Percentiles rank a stretch among this genome's conserved stretches.
Evolutionary conservation across 2,113 vertebrate species (phyloP).

Genomic region (Acrocephalus arundinaceus): DNA sequence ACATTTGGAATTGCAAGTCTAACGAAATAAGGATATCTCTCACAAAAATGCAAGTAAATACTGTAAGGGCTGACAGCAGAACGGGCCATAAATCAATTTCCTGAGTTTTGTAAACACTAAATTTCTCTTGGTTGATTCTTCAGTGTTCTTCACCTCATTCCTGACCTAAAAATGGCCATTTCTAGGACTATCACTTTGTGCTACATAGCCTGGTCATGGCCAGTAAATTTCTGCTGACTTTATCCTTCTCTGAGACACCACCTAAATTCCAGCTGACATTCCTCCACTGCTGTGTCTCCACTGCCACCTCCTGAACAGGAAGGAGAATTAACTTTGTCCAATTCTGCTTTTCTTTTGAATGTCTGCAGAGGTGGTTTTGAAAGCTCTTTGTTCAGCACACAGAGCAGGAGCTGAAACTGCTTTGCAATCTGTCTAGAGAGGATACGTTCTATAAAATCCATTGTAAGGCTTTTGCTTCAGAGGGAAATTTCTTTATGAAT

Average conservation of each 20-base stretch:
- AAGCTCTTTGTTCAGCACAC: neutral
- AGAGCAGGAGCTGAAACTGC: neutral
- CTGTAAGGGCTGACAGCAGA: neutral
- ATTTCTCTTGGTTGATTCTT: neutral
- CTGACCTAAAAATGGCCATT: neutral
- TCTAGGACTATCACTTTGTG: neutral
- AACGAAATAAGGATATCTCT: conserved; percentile 3
- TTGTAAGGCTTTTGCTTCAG: neutral
- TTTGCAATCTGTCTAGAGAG: neutral
- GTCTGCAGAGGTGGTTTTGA: neutral
- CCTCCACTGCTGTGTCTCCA: neutral
- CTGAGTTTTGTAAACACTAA: neutral
- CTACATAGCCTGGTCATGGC: neutral
- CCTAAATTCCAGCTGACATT: neutral
- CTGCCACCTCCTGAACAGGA: conserved; percentile 60
- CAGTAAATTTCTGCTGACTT: neutral
- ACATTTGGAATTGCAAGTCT: neutral
- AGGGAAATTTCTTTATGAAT: neutral
- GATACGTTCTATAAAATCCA: neutral
- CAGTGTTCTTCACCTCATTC: neutral
- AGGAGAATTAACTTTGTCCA: neutral
- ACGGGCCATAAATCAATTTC: neutral
- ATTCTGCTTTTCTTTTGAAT: neutral
- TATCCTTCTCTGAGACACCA: neutral
- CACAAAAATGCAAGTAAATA: conserved; percentile 4